Conservation (phyloP, 1,140 invertebrate genomes). For the Glomeris maerens region DNA sequence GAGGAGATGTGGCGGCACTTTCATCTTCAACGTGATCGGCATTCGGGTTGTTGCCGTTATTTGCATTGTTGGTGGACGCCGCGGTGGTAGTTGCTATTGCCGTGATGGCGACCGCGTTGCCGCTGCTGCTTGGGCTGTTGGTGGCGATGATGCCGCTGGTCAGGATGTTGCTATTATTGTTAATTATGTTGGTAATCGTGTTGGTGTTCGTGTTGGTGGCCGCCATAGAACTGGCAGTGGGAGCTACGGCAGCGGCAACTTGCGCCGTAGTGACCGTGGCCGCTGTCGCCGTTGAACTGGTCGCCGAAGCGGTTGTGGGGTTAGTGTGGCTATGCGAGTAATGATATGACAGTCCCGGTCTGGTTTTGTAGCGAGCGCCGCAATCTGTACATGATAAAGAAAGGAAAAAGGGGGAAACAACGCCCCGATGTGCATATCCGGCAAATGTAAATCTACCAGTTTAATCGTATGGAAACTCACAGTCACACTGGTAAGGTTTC, state of each 20-base stretch:
- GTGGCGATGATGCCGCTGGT: constrained; percentile 11
- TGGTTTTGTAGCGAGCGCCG: constrained; percentile 91
- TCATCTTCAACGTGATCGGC: constrained; percentile 24
- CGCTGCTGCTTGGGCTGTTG: constrained; percentile 5
- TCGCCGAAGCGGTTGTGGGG: constrained; percentile 18
- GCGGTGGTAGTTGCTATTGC: constrained; percentile 5
- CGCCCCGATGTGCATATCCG: no score
- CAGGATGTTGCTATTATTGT: no score
- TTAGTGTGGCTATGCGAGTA: constrained; percentile 89
- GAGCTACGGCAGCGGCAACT: no score
- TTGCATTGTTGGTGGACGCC: constrained; percentile 2
- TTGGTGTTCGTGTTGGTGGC: constrained; percentile 16
- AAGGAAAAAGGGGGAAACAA: constrained; percentile 6
- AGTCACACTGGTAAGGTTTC: constrained; percentile 83
- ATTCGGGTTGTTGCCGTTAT: no score
- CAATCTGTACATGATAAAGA: constrained; percentile 53
- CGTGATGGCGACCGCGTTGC: no score
- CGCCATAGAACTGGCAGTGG: constrained; percentile 14
- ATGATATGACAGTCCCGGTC: constrained; percentile 92
- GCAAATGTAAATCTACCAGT: no score
- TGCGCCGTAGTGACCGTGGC: constrained; percentile 20
- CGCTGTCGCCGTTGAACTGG: constrained; percentile 21
- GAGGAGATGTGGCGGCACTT: constrained; percentile 23
- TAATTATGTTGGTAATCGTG: constrained; percentile 19
- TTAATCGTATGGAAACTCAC: no score